Evolutionary conservation across 2,113 vertebrate genomes (phyloP), one percentile per base, ranked within the genome.

Genomic region (Atlantisia rogersi): DNA sequence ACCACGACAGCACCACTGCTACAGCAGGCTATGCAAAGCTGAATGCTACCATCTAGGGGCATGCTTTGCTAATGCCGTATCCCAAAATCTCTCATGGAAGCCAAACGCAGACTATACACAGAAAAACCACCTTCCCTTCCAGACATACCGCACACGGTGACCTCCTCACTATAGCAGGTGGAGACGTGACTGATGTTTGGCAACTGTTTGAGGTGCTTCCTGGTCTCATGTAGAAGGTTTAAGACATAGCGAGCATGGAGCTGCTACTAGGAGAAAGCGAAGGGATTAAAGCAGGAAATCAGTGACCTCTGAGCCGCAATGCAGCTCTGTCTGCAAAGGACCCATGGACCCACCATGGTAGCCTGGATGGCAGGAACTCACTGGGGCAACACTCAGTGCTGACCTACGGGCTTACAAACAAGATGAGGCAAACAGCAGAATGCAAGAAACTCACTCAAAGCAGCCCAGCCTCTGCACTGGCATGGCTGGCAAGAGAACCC

Each of bases 201-300:
- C 94, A 99, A 96, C 65, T 98, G 98, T 75, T 97, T 97, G 60
- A 99, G 97, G 69, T 99, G 98, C 82, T 98, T 99, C 97, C 98
- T 99, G 29, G 99, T 98, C 92, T 99, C 99, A 3, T 98, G 97
- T 68, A 99, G 98, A 92, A 99, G 98, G 93, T 99, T 98, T 95
- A 99, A 97, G 95, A 99, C 99, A 39, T 99, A 99, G 12, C 98
- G 98, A 95, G 99, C 98, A 2, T 99, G 99, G 91, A 99, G 99
- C 98, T 99, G 98, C 99, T 99, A 98, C 98, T 98, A 86, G 98
- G 98, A 98, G 83, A 97, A 98, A 98, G 76, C 21, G 24, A 70
- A 82, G 64, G 67, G 59, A 73, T 93, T 87, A 93, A 93, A 92
- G 88, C 86, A 82, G 94, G 96, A 68, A 89, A 89, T 76, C 42